Evolutionary conservation across 2,888 invertebrate species (phyloP), one percentile per base, ranked within the genome.

Genomic region (Argynnis bischoffii): DNA sequence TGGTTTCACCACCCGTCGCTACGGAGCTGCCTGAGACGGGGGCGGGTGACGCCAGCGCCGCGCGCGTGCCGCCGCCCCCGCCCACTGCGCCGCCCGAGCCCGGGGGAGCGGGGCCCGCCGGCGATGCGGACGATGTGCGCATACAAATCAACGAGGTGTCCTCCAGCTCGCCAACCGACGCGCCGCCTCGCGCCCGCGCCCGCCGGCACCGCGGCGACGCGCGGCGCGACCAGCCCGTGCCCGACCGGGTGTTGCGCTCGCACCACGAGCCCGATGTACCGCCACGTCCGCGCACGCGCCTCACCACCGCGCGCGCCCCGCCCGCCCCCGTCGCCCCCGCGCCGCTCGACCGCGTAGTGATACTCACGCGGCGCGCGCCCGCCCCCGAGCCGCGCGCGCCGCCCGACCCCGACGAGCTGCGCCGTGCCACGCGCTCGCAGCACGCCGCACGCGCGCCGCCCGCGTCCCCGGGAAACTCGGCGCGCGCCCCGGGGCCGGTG

Each of bases 141-240:
- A 95, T 95, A 55, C 95, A 95, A 84, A 95, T 95, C 73, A 94
- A 95, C 81, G 95, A 95, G 82, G 94, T 95, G 18, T 95, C 95
- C 1, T 95, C 95, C 0, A 94, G 94, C 76, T 94, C 94, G 55
- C 92, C 93, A 11, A 90, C 91, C n/a, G 90, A 92, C 54, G 86
- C 78, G 0, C 87, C 91, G 55, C 79, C 83, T 11, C 77, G 83
- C 5, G 70, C 81, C 5, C 86, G 89, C 63, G 64, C 69, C 1
- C 77, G 78, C 6, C 81, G 79, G 79, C 46, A 60, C 67, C 56
- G 75, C 77, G 63, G 77, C 78, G 69, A 79, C 83, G 69, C 88
- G 86, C 74, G 85, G 92, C 68, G 92, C 89, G 76, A 81, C 92
- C 76, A 88, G 93, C 72, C 92, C 92, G 51, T 91, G 89, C 76